These are phyloP conservation scores for Linnaemya vulpina DNA, from an alignment of 2,888 invertebrate species.

Conservation along the genomic window DNA sequence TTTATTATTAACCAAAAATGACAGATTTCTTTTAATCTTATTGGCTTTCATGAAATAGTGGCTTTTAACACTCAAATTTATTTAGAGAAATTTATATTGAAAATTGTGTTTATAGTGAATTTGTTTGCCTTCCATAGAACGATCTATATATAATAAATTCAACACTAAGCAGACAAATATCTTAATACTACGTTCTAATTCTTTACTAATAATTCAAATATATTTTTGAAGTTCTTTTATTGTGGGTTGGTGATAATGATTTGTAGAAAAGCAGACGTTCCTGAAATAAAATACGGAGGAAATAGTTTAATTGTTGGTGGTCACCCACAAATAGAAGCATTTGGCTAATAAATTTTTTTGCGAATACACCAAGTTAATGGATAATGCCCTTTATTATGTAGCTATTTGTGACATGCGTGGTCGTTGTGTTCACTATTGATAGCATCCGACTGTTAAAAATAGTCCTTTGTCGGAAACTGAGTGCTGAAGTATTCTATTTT, in stretches of 20 bases:
- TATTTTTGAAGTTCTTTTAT: slow-evolving; percentile 25
- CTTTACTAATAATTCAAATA: slow-evolving; percentile 10
- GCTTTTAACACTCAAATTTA: slow-evolving; percentile 25
- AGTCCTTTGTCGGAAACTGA: no score
- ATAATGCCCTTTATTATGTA: no score
- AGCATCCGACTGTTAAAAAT: no score
- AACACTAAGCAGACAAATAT: slow-evolving; percentile 39
- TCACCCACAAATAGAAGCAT: neutral
- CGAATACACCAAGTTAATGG: no score
- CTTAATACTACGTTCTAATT: slow-evolving; percentile 18
- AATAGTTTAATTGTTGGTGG: neutral
- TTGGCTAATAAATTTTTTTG: no score
- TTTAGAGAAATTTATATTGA: slow-evolving; percentile 19
- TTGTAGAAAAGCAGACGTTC: slow-evolving; percentile 45
- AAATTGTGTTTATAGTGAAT: slow-evolving; percentile 33
- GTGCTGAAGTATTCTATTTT: no score
- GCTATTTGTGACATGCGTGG: no score
- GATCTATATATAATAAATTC: neutral
- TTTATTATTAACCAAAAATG: slow-evolving; percentile 50
- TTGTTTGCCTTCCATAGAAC: slow-evolving; percentile 13
- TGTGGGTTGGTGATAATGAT: slow-evolving; percentile 53
- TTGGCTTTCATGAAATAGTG: slow-evolving; percentile 26
- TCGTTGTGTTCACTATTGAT: no score
- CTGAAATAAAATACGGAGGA: slow-evolving; percentile 28
- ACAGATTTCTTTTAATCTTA: slow-evolving; percentile 61